Evolutionary conservation across 2,888 invertebrate genomes (phyloP), one percentile per base, ranked within the genome.

Genomic region (Eurytoma adleriae): DNA sequence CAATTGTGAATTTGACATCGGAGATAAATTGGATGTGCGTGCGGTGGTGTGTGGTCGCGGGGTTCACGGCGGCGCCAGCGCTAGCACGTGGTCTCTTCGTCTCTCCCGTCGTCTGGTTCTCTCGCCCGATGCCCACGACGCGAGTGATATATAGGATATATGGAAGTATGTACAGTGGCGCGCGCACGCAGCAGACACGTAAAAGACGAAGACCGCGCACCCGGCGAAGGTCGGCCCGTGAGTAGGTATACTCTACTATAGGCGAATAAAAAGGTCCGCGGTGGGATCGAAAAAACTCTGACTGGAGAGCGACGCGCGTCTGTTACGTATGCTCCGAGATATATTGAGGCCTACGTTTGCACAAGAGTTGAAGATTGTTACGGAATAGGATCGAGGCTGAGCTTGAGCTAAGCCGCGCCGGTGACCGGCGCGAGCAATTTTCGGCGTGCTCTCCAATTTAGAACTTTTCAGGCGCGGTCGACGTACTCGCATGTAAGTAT

Each of bases 1-100:
- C 81, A 79, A 30, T 59, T 82, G 81, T 12, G 76, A 59, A 59
- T 64, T 68, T 54, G 81, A 48, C 81, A 82, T 82, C 76, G 74
- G 62, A 30, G 40, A 69, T 30, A n/a, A 52, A 48, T 18, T 30
- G 4, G 20, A 27, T 52, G 64, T 20, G 18, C 48, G 40, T 64
- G 48, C n/a, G 18, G 54, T 14, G n/a, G 54, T 2, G n/a, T 54
- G 13, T 5, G 10, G 40, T 40, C 40, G 40, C 40, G 40, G 40
- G 40, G 40, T 40, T 40, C 40, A 40, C 40, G 40, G 59, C 59
- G 59, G 61, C 61, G 61, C 61, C 20, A 14, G 24, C 20, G 59
- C 24, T 27, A 61, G 61, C 61, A 61, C 61, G 61, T 61, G 61
- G 61, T 27, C 24, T 13, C 10, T 40, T 40, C n/a, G 54, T 14